These are phyloP conservation scores for Rhagoletis pomonella DNA, from an alignment of 1,140 invertebrate species.

Conservation along the genomic window DNA sequence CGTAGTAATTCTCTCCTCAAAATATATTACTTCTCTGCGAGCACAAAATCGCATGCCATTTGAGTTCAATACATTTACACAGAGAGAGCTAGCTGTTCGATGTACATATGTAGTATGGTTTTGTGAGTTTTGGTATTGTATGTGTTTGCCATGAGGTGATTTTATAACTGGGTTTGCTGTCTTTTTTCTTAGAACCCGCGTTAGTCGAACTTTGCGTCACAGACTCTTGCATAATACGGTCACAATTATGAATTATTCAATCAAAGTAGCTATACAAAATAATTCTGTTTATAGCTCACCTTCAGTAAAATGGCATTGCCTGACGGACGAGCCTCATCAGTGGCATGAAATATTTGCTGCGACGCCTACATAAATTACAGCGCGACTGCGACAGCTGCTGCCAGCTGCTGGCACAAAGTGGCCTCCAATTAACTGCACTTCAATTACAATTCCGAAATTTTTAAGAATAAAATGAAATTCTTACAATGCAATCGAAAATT, in stretches of 20 bases:
- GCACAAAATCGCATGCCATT: too few species aligned
- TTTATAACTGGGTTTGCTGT: slow-evolving; percentile 46
- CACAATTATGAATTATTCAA: slow-evolving; percentile 22
- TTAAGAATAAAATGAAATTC: not conserved
- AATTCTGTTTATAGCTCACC: not conserved
- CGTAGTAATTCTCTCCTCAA: too few species aligned
- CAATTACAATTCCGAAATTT: not conserved
- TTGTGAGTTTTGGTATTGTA: not conserved
- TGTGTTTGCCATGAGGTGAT: slow-evolving; percentile 49
- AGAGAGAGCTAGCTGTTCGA: not conserved
- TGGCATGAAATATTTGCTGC: not conserved
- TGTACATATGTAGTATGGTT: not conserved
- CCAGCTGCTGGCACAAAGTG: slow-evolving; percentile 6
- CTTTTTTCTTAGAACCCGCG: slow-evolving; percentile 46
- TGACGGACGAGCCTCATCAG: not conserved
- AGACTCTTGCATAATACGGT: slow-evolving; percentile 39
- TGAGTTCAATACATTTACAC: slow-evolving; percentile 8
- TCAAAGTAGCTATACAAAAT: not conserved
- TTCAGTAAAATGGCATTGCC: not conserved
- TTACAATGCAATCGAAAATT: not conserved
- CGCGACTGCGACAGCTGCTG: not conserved
- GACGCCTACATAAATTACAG: not conserved
- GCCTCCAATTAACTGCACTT: not conserved
- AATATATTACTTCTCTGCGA: too few species aligned
- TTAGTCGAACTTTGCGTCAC: slow-evolving; percentile 47